Evolutionary conservation across 2,888 invertebrate species (phyloP).

Genomic region (Hyalella azteca): DNA sequence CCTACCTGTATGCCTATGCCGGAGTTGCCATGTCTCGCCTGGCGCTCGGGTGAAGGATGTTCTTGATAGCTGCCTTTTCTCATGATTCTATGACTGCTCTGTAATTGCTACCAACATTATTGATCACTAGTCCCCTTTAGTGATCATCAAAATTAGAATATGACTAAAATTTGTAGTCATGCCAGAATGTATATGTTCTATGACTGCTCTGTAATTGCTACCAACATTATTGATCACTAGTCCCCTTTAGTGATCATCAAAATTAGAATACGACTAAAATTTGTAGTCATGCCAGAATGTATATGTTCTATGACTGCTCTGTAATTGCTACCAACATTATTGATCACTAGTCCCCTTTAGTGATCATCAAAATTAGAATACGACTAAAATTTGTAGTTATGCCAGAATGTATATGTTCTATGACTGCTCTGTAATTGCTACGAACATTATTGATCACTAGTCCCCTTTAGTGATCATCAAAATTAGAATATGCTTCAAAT

Average conservation of each 20-base stretch:
- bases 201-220: slow-evolving; percentile 27
- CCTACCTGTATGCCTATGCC: background rate
- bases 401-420: too few species aligned
- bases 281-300: too few species aligned
- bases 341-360: slow-evolving; percentile 6
- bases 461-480: background rate
- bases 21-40: background rate
- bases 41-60: too few species aligned
- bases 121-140: slow-evolving; percentile 6
- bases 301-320: slow-evolving; percentile 16
- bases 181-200: too few species aligned
- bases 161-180: too few species aligned
- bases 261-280: too few species aligned
- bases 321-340: slow-evolving; percentile 33
- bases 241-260: background rate
- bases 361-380: too few species aligned
- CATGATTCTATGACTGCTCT: slow-evolving; percentile 18
- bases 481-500: background rate
- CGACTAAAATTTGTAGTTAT: too few species aligned
- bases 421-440: slow-evolving; percentile 27
- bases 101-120: slow-evolving; percentile 33
- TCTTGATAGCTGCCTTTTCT: background rate
- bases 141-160: too few species aligned
- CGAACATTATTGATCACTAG: slow-evolving; percentile 31
- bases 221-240: slow-evolving; percentile 31